Base-by-base conservation (phyloP, 2,888 invertebrate species). In the Sinotaia quadrata region DNA sequence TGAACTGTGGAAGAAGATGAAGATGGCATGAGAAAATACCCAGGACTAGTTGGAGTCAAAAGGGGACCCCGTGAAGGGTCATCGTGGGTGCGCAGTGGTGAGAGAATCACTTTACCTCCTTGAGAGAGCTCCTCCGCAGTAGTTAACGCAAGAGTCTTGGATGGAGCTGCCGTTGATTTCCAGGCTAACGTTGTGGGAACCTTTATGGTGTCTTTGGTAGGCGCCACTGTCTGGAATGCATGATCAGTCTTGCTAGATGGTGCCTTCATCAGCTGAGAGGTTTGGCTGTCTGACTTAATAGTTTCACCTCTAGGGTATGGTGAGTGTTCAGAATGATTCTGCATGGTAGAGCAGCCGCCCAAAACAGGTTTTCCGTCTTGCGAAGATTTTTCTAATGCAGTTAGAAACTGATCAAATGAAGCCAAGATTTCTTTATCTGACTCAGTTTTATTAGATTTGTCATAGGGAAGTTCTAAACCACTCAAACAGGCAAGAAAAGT, bases 401-500 rank as follows among this genome's bases (percentile, higher is more conserved):
- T 44, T 60, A 66, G 56, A 29, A 56, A 27, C 34, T 61, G 63
- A 52, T 81, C 72, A 49, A 83, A 56, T 2, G 78, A 73, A 10
- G 76, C 76, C 61, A 83, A 66, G 29, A 70, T 79, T n/a, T 80
- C 77, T 51, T 80, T 78, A 37, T 79, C 59, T 10, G 78, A 75
- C 8, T 62, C 63, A n/a, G 73, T 65, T 47, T 65, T 69, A 12
- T 67, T 69, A 44, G 70, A 67, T 57, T 68, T 60, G 41, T 84
- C 84, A 18, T 72, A 71, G 12, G 80, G 80, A 31, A 78, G 78
- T 4, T 78, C 77, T 60, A 81, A 75, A 21, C 81, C 80, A 44
- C 80, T 80, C 34, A 85, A 69, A 69, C 78, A 80, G 5, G 74
- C 72, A 33, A 85, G 69, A 70, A 85, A 86, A n/a, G 81, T 76